Percentiles rank a stretch among this genome's conserved stretches.
Evolutionary conservation across 2,797 vertebrate genomes (phyloP).

Genomic region (Coilia nasus): DNA sequence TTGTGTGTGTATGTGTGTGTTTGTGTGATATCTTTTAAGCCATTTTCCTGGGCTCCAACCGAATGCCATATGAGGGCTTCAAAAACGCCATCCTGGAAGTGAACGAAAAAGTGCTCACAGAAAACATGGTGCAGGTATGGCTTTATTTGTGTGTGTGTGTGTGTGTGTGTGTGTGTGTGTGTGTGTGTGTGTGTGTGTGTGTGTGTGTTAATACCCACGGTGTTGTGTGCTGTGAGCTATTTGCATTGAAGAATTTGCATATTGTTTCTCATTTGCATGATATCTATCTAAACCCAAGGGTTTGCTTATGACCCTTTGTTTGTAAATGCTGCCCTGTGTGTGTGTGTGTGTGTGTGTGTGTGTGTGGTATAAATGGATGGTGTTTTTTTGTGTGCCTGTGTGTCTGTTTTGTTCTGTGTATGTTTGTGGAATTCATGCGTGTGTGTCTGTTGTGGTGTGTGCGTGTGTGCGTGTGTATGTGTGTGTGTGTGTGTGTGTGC

Average conservation of each 20-base stretch:
- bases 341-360: too few species aligned
- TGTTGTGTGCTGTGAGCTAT: background rate
- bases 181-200: background rate
- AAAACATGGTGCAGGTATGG: constrained; percentile 83
- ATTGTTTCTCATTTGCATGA: constrained; percentile 32
- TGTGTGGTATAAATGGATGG: too few species aligned
- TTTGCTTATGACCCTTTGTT: constrained; percentile 7
- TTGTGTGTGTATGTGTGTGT: constrained; percentile 32
- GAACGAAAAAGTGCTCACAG: constrained; percentile 80
- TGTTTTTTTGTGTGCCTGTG: too few species aligned
- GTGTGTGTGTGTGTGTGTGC: constrained; percentile 72
- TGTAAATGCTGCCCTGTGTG: background rate
- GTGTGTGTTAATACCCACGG: background rate
- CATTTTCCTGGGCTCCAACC: constrained; percentile 87
- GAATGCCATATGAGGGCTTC: constrained; percentile 85
- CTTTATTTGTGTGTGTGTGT: constrained; percentile 5
- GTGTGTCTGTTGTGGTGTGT: background rate
- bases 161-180: constrained; percentile 7
- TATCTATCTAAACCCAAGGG: constrained; percentile 21
- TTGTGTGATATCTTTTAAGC: constrained; percentile 67
- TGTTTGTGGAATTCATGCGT: too few species aligned
- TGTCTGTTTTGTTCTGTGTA: too few species aligned
- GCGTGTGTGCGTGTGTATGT: constrained; percentile 73
- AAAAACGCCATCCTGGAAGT: constrained; percentile 82
- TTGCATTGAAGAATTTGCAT: constrained; percentile 13